Evolutionary conservation across 2,797 vertebrate genomes (phyloP).

Genomic region (Sus cebifrons): DNA sequence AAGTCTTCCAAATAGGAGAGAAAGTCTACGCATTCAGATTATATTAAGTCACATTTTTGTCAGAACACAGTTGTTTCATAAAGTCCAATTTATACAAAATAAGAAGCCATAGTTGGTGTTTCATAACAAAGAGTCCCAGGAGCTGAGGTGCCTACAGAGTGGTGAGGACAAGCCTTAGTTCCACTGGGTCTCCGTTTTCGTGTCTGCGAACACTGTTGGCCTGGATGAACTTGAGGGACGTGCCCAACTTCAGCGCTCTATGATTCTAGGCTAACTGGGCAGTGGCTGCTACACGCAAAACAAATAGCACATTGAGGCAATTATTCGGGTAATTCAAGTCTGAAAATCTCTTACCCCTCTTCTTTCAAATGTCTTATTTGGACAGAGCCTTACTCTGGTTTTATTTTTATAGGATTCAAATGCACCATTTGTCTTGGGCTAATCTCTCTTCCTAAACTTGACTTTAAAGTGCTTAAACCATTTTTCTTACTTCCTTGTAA

Average conservation of each 20-base stretch:
- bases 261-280: background rate
- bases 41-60: conserved; percentile 48
- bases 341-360: background rate
- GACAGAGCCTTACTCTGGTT: background rate
- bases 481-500: conserved; percentile 44
- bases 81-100: conserved; percentile 27
- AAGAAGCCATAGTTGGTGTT: background rate
- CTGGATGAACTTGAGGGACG: background rate
- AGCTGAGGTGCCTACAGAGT: background rate
- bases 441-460: conserved; percentile 15
- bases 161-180: background rate
- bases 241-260: background rate
- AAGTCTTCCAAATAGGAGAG: conserved; percentile 41
- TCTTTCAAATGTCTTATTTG: background rate
- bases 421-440: background rate
- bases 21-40: conserved; percentile 34
- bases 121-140: background rate
- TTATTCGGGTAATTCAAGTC: background rate
- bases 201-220: background rate
- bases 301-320: background rate
- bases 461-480: background rate
- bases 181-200: background rate
- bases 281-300: background rate
- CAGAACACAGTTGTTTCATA: conserved; percentile 5
- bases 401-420: conserved; percentile 47